Base-by-base conservation (phyloP, 1,140 invertebrate genomes). In the Mycetomoellerius zeteki region DNA sequence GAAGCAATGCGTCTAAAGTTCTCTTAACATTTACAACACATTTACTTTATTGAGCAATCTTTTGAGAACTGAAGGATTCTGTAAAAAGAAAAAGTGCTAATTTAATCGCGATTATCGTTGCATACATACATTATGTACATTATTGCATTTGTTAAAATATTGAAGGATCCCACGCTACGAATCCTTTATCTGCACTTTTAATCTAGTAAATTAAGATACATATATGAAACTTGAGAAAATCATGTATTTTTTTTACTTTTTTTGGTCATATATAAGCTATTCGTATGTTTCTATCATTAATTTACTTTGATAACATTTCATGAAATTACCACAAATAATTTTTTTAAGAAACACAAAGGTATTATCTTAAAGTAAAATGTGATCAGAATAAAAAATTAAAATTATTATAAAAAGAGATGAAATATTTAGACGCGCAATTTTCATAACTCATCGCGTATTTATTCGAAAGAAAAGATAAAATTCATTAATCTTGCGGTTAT, bases 101-200 rank as follows among this genome's bases (percentile, higher is more conserved):
- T 75, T 75, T 1, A 75, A 75, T 75, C n/a, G 1, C 2, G 14
- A 56, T 75, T 56, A 75, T 19, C 16, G 14, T 33, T 19, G 69
- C 16, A 12, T 65, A 60, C 12, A 27, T 16, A 27, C 2, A 64
- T 33, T 19, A 64, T 8, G 62, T 65, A 65, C 19, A 19, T 65
- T 65, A 33, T 62, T 16, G 24, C 30, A 33, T n/a, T 65, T 65
- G 27, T 65, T 65, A 19, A 43, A 43, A 72, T 72, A 50, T 50
- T 52, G 8, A 47, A 19, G 16, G 3, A 30, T 19, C 69, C 2
- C 43, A 27, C 30, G n/a, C n/a, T 43, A 30, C 6, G 62, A 67
- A 43, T 37, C 10, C 12, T 37, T 69, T 43, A 65, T 33, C n/a
- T n/a, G n/a, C 30, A n/a, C 3, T 67, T 43, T 69, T 43, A 69